Evolutionary conservation across 1,140 invertebrate species (phyloP).

Genomic region (Drosophila prosaltans): DNA sequence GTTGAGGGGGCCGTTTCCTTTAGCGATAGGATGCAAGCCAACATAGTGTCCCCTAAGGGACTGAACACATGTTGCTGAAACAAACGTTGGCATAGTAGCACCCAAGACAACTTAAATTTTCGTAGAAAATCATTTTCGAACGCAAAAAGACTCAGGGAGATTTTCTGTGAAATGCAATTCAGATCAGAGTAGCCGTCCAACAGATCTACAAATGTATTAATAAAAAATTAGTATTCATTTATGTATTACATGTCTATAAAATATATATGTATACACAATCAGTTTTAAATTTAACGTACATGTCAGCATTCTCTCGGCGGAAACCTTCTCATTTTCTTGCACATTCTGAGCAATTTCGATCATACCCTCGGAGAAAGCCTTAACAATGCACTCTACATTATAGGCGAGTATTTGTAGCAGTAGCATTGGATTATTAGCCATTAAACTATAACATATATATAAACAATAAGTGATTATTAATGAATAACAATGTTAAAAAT

Average conservation of each 20-base stretch:
- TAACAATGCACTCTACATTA: slow-evolving; percentile 81
- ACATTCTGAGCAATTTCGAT: slow-evolving; percentile 77
- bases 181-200: slow-evolving; percentile 81
- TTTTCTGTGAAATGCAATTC: slow-evolving; percentile 77
- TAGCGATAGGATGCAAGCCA: slow-evolving; percentile 76
- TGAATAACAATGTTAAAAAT: background rate
- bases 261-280: too few species aligned
- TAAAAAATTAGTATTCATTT: background rate
- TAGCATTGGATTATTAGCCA: slow-evolving; percentile 81
- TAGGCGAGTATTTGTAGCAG: slow-evolving; percentile 82
- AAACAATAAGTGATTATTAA: background rate
- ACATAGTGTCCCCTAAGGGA: slow-evolving; percentile 73
- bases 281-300: slow-evolving; percentile 50
- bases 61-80: slow-evolving; percentile 82
- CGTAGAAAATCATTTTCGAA: slow-evolving; percentile 81
- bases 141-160: slow-evolving; percentile 76
- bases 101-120: slow-evolving; percentile 80
- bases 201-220: slow-evolving; percentile 60
- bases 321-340: slow-evolving; percentile 71
- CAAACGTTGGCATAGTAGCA: slow-evolving; percentile 78
- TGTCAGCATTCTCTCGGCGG: slow-evolving; percentile 78
- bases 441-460: slow-evolving; percentile 50
- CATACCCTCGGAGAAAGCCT: slow-evolving; percentile 80
- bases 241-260: too few species aligned
- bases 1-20: slow-evolving; percentile 71